Percentiles rank a stretch among this genome's conserved stretches.
Conservation (phyloP, 2,113 vertebrate genomes). For the Sebastes schlegelii region DNA sequence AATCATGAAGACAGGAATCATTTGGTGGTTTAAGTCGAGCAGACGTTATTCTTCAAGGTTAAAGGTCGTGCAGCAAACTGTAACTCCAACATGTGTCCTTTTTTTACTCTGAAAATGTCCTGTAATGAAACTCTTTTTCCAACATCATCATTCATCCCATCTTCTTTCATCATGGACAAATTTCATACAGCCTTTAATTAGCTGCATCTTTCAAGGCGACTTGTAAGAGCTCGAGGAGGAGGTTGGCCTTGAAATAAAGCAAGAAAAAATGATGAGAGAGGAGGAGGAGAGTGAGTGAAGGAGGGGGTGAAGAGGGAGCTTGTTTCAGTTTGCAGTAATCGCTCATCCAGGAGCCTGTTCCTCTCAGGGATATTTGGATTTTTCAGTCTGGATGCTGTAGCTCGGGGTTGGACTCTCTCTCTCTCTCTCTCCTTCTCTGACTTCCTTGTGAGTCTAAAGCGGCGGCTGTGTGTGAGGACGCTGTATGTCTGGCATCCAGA, state of each 20-base stretch:
- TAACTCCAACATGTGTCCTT: not conserved
- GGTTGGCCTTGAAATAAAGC: constrained; percentile 50
- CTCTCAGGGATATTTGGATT: constrained; percentile 69
- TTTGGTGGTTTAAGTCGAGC: not conserved
- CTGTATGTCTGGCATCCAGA: constrained; percentile 61
- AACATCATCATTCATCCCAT: not conserved
- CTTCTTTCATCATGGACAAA: constrained; percentile 39
- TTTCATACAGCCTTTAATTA: constrained; percentile 74
- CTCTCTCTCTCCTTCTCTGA: constrained; percentile 22
- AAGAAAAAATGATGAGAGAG: constrained; percentile 54
- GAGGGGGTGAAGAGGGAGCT: constrained; percentile 43
- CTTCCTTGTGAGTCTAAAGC: not conserved
- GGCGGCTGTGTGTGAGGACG: constrained; percentile 49
- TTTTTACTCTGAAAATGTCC: not conserved
- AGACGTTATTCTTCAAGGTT: not conserved
- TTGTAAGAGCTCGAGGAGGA: constrained; percentile 40
- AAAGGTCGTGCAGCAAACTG: not conserved
- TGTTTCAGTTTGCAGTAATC: constrained; percentile 56
- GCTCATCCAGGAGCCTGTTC: constrained; percentile 59
- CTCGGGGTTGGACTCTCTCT: constrained; percentile 35
- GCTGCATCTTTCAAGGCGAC: constrained; percentile 31
- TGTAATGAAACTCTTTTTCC: not conserved
- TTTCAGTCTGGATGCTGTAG: constrained; percentile 69
- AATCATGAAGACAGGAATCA: not conserved
- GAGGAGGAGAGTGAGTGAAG: constrained; percentile 53